phyloP scores from a whole-genome alignment of 2,113 vertebrate genomes.

The Thryonomys swinderianus region DNA sequence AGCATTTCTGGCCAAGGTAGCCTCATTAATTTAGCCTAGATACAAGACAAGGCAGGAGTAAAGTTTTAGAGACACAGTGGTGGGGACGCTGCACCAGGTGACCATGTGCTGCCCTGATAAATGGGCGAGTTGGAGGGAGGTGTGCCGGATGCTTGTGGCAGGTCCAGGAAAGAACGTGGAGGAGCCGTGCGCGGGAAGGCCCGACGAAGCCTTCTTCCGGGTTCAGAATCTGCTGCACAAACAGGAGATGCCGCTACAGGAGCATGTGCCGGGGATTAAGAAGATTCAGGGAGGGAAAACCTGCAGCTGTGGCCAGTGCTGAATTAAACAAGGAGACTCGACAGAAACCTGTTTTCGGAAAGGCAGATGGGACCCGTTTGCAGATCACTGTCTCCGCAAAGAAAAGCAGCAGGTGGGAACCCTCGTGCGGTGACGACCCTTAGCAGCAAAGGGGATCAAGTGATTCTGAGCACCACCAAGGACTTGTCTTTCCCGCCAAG shows the following conservation, averaged over 20 bases:
- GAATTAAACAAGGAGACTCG: neutral
- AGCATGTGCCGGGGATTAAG: neutral
- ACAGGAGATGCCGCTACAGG: neutral
- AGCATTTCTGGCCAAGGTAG: conserved; percentile 34
- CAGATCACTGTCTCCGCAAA: neutral
- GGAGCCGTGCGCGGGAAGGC: neutral
- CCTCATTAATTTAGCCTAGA: conserved; percentile 38
- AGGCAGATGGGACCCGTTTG: neutral
- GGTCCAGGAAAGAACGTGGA: neutral
- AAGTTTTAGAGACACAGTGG: neutral
- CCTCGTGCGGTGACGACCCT: neutral
- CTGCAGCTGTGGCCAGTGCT: neutral
- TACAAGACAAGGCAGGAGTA: neutral
- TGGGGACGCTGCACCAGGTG: neutral
- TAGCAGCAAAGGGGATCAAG: neutral
- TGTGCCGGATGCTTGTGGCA: neutral
- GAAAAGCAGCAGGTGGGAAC: neutral
- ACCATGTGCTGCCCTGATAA: neutral
- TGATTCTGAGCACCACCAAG: neutral
- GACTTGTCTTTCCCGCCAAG: neutral
- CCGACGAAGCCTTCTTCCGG: neutral
- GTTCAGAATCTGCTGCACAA: neutral
- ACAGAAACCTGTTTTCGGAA: neutral
- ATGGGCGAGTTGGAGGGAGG: neutral
- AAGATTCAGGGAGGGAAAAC: neutral